Evolutionary conservation across 2,113 vertebrate species (phyloP).

Genomic region (Gyps fulvus): DNA sequence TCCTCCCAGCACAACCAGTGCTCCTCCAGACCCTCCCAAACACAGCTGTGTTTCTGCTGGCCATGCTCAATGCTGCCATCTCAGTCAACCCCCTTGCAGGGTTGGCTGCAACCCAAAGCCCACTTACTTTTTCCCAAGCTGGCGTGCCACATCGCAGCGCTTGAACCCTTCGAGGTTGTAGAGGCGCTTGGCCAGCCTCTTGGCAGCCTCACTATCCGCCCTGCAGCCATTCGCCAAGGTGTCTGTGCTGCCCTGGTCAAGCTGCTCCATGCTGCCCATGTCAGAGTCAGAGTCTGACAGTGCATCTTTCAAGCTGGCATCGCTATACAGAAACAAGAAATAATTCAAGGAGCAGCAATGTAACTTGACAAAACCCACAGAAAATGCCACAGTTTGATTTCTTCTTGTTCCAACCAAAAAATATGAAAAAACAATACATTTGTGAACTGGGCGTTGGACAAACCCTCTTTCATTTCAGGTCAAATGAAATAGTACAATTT

Average conservation of each 20-base stretch:
- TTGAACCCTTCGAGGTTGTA: constrained; percentile 95
- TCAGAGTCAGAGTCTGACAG: constrained; percentile 89
- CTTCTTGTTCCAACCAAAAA: background rate
- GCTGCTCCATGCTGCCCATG: constrained; percentile 88
- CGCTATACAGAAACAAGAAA: constrained; percentile 66
- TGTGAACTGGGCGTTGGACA: background rate
- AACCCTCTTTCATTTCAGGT: background rate
- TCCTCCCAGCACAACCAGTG: background rate
- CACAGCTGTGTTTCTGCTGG: background rate
- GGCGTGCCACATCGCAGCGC: constrained; percentile 92
- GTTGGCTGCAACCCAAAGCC: background rate
- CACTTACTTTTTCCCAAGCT: constrained; percentile 94
- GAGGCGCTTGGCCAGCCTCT: constrained; percentile 89
- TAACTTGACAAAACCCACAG: accelerated
- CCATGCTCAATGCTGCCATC: background rate
- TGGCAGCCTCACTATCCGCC: constrained; percentile 85
- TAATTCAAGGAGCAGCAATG: background rate
- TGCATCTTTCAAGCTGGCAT: constrained; percentile 87
- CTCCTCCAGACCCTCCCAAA: background rate
- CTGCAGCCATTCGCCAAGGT: constrained; percentile 91
- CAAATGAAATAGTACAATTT: background rate
- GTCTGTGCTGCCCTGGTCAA: constrained; percentile 83
- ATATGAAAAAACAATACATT: accelerated
- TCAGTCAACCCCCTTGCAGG: background rate
- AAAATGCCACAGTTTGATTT: accelerated